Percentiles rank a stretch among this genome's conserved stretches.
phyloP scores from a whole-genome alignment of 2,888 invertebrate genomes.

The Andrena chrysosceles region DNA sequence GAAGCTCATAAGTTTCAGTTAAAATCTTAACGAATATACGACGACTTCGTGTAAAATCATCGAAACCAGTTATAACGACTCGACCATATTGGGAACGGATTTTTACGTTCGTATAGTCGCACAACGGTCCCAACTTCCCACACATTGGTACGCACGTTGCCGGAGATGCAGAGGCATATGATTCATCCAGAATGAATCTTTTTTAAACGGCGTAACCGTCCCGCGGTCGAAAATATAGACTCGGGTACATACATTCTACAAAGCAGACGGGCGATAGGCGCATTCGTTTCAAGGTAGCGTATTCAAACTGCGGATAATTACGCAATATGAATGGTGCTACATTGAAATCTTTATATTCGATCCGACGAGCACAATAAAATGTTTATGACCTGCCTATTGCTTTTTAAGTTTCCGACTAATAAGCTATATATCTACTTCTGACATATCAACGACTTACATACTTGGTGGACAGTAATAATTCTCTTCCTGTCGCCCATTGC shows the following conservation, averaged over 20 bases:
- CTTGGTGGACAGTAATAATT: not conserved
- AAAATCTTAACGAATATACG: conserved; percentile 37
- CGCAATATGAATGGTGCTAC: not conserved
- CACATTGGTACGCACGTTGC: conserved; percentile 60
- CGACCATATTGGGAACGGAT: conserved; percentile 76
- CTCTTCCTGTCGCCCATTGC: not conserved
- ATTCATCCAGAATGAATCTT: conserved; percentile 70
- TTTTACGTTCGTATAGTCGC: conserved; percentile 66
- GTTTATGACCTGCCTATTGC: not conserved
- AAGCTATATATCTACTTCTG: not conserved
- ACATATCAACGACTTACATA: not conserved
- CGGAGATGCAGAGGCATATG: conserved; percentile 67
- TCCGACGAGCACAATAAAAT: not conserved
- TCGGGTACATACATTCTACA: not conserved
- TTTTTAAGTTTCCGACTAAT: not conserved
- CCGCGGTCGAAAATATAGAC: conserved; percentile 26
- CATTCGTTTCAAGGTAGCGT: not conserved
- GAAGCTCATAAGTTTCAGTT: conserved; percentile 27
- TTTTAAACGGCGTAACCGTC: conserved; percentile 48
- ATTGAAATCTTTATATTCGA: not conserved
- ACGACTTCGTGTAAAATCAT: conserved; percentile 48
- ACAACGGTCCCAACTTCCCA: conserved; percentile 73
- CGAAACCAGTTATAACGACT: conserved; percentile 75
- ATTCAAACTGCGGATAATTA: not conserved
- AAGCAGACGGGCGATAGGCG: not conserved